These are phyloP conservation scores for Brachypodius melanocephalos DNA, from an alignment of 2,113 vertebrate species.

Conservation along the genomic window DNA sequence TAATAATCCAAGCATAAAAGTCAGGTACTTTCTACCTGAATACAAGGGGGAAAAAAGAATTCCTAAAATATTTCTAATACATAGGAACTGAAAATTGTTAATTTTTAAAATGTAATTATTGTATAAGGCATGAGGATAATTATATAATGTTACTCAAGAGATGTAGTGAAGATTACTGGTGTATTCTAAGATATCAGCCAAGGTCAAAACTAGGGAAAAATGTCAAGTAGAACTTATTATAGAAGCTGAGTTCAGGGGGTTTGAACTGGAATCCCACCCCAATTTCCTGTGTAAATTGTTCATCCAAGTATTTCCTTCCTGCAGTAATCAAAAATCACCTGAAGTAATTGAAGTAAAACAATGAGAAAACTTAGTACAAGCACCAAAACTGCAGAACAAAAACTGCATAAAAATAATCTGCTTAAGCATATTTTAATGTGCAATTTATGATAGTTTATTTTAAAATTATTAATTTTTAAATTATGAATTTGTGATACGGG, in stretches of 20 bases:
- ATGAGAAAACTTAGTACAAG: background rate
- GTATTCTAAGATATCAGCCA: background rate
- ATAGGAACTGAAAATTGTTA: background rate
- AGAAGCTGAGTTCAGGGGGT: background rate
- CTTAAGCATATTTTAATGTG: background rate
- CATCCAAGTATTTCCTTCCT: background rate
- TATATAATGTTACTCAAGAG: background rate
- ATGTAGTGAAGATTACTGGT: background rate
- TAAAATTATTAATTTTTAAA: background rate
- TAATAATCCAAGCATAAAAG: background rate
- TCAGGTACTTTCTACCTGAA: background rate
- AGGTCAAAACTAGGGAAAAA: background rate
- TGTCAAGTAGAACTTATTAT: background rate
- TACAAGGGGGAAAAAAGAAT: fast-evolving
- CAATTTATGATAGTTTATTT: background rate
- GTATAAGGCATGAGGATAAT: background rate
- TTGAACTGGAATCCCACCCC: background rate
- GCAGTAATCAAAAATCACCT: background rate
- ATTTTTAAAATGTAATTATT: background rate
- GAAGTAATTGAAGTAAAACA: background rate
- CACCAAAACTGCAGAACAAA: background rate
- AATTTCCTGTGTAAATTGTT: background rate
- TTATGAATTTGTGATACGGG: background rate
- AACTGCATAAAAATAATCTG: background rate
- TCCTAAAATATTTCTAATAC: background rate